phyloP scores from a whole-genome alignment of 2,888 invertebrate species.

The Apomyelois bistriatella region DNA sequence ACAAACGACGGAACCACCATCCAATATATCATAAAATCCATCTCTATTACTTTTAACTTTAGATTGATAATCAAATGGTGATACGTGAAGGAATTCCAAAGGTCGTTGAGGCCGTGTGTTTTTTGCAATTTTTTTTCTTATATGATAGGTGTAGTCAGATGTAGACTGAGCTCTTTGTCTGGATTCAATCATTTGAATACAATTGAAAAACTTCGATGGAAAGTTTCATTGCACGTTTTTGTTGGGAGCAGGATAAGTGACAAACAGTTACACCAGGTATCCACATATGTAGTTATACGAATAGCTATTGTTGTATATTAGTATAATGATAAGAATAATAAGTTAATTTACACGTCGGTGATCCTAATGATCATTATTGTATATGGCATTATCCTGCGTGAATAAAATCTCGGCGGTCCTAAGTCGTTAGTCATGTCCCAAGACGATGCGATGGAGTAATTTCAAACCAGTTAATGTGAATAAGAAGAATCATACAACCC shows the following conservation, averaged over 20 bases:
- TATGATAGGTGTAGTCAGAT: slow-evolving; percentile 43
- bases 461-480: too few relatives aligned
- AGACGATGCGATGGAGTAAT: too few relatives aligned
- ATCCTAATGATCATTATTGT: too few relatives aligned
- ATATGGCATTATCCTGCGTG: too few relatives aligned
- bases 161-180: slow-evolving; percentile 28
- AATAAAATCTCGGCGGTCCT: too few relatives aligned
- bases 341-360: too few relatives aligned
- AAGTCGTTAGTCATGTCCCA: too few relatives aligned
- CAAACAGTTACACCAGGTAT: too few relatives aligned
- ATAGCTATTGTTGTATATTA: too few relatives aligned
- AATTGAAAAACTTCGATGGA: slow-evolving; percentile 8
- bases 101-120: slow-evolving; percentile 66
- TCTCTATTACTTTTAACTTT: slow-evolving; percentile 27
- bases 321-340: too few relatives aligned
- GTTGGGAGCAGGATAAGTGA: neutral
- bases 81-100: slow-evolving; percentile 57
- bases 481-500: too few relatives aligned
- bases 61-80: slow-evolving; percentile 27
- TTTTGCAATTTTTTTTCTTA: slow-evolving; percentile 65
- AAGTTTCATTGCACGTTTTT: neutral
- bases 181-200: slow-evolving; percentile 20
- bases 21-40: slow-evolving; percentile 21
- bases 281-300: too few relatives aligned
- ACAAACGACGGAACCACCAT: slow-evolving; percentile 38